Base-by-base conservation (phyloP, 2,888 invertebrate species). In the Himalopsyche kuldschensis region DNA sequence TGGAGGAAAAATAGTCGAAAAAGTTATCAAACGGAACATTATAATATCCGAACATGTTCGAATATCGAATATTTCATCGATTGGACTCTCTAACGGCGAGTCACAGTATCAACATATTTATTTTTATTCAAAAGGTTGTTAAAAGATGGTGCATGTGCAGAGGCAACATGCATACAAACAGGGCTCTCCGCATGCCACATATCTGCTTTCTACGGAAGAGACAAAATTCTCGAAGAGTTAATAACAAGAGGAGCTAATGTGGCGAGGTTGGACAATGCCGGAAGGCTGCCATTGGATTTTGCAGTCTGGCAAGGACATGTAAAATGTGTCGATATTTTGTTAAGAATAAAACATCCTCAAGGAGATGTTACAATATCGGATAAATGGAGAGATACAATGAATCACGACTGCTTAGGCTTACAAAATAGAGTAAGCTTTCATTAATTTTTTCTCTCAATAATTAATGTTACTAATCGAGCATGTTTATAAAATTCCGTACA, bases 251-350 rank as follows among this genome's bases (percentile, higher is more conserved):
- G 92, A 4, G 92, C 91, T 0, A 90, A 91, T 84, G 89, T 90
- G 81, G 88, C 46, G 27, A 80, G 90, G 48, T 89, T 89, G 46
- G 92, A 93, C 87, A 88, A 87, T 15, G 88, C 90, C 4, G 92
- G 92, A 0, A 88, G 92, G 30, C 91, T 91, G 0, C 91, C 92
- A 0, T 87, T 92, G 0, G 93, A 93, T 82, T 87, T 92, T 6
- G 92, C 93, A 0, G 91, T 92, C 0, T 92, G 90, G 88, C 89
- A 90, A 15, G 92, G 92, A 0, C 90, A 91, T 82, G 88, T 89
- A 0, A 88, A 89, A 75, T 91, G 92, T 83, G 89, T 92, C 83
- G 91, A 91, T 3, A 89, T 91, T 30, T 86, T 91, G 5, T 30
- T 27, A 15, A 69, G 4, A 10, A 27, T 15, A 1, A 55, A 55